Percentiles rank a stretch among this genome's conserved stretches.
Evolutionary conservation across 2,113 vertebrate species (phyloP).

Genomic region (Heliornis fulica): DNA sequence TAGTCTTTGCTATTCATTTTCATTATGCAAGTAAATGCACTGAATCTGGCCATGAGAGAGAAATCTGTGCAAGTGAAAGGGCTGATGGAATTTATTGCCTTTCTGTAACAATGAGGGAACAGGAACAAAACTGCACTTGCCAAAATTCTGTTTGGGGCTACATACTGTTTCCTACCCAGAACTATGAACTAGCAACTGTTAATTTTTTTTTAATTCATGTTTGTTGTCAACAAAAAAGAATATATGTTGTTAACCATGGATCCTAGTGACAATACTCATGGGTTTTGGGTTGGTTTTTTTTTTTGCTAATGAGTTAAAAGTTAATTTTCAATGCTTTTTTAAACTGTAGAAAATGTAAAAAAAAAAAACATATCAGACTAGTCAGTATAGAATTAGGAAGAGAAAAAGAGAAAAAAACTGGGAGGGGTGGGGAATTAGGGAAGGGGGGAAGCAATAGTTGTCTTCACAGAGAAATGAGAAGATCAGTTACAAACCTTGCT

Average conservation of each 20-base stretch:
- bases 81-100: neutral
- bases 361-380: neutral
- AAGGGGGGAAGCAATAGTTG: neutral
- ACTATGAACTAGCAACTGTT: neutral
- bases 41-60: neutral
- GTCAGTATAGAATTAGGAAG: neutral
- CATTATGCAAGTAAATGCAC: neutral
- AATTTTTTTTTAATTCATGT: neutral
- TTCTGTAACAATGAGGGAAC: neutral
- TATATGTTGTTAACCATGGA: neutral
- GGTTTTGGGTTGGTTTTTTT: too few relatives aligned
- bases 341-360: neutral
- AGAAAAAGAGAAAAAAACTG: neutral
- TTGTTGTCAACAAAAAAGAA: neutral
- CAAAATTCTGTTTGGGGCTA: neutral
- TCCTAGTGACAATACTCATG: neutral
- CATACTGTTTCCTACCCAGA: neutral
- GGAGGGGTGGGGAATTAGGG: accelerated
- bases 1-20: neutral
- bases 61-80: neutral
- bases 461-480: neutral
- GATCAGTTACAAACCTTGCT: neutral
- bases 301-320: too few relatives aligned
- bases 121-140: neutral
- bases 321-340: neutral